Evolutionary conservation across 2,113 vertebrate genomes (phyloP).

Genomic region (Podiceps cristatus): DNA sequence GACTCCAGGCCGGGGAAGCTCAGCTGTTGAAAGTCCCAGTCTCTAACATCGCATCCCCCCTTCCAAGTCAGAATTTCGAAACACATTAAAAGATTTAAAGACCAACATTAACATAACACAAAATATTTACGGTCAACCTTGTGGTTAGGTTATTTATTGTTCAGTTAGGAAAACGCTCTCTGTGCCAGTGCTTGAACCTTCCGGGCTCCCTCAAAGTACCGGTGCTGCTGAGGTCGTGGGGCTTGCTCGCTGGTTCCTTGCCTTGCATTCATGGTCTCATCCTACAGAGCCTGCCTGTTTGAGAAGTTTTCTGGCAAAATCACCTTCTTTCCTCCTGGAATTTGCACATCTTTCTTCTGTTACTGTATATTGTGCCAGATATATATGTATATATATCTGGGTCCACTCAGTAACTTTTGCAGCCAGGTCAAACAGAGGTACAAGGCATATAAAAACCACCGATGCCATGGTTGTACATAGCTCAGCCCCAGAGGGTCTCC

Average conservation of each 20-base stretch:
- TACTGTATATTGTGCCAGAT: neutral
- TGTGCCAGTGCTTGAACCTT: neutral
- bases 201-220: neutral
- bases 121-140: neutral
- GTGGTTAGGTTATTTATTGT: neutral
- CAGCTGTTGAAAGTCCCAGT: neutral
- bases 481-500: neutral
- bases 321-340: neutral
- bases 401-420: neutral
- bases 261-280: neutral
- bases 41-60: neutral
- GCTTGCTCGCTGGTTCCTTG: neutral
- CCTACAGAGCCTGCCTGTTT: neutral
- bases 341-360: neutral
- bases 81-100: neutral
- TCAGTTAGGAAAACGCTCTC: neutral
- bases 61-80: neutral
- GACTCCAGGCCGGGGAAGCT: neutral
- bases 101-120: accelerated
- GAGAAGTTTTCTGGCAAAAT: neutral
- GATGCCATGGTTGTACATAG: neutral
- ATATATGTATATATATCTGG: neutral
- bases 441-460: neutral
- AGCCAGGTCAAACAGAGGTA: constrained; percentile 29
- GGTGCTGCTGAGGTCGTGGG: neutral